A percentile compares a stretch with the other conserved stretches of the same genome.
phyloP scores from a whole-genome alignment of 2,797 vertebrate genomes.

The Heterohyrax brucei region DNA sequence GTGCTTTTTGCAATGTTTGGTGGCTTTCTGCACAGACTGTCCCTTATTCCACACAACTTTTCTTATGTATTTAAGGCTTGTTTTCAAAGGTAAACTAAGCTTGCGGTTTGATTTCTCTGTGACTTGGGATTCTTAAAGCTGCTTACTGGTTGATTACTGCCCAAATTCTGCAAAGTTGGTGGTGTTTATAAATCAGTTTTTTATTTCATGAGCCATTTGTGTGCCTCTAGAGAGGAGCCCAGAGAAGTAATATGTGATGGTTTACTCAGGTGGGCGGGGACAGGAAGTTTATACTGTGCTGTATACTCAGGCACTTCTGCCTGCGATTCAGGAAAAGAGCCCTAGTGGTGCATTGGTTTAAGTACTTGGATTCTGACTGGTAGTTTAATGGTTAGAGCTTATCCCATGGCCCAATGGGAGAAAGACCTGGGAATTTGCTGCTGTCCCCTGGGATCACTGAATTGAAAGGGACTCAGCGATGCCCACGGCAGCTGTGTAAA shows the following conservation, averaged over 20 bases:
- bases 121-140: constrained; percentile 60
- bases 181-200: constrained; percentile 18
- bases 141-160: constrained; percentile 50
- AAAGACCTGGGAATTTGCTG: too few relatives aligned
- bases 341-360: background rate
- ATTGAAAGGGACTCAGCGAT: too few relatives aligned
- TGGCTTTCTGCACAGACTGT: background rate
- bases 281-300: constrained; percentile 46
- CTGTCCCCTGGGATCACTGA: too few relatives aligned
- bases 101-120: constrained; percentile 57
- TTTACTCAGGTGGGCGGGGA: background rate
- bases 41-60: constrained; percentile 8
- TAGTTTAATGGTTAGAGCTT: too few relatives aligned
- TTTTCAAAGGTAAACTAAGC: constrained; percentile 69
- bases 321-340: background rate
- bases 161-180: constrained; percentile 20
- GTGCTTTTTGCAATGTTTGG: constrained; percentile 42
- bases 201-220: constrained; percentile 30
- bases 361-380: too few relatives aligned
- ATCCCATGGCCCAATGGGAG: too few relatives aligned
- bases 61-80: constrained; percentile 57
- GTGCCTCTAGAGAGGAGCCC: background rate
- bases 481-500: background rate
- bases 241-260: background rate
- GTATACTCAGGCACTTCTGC: constrained; percentile 20